phyloP scores from a whole-genome alignment of 2,888 invertebrate genomes.

The Watsonalla cultraria region DNA sequence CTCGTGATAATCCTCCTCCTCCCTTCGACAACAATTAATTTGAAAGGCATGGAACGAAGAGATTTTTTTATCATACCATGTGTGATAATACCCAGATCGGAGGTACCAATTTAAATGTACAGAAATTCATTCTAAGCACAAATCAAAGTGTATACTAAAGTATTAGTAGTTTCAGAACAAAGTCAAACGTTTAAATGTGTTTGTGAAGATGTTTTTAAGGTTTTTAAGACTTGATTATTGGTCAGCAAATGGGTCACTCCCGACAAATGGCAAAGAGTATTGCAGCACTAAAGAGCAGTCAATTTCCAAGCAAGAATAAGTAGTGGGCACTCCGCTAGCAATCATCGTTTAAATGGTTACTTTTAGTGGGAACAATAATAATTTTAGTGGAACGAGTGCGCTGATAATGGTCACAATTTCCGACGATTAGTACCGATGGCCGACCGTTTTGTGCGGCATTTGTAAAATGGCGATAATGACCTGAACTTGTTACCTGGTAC shows the following conservation, averaged over 20 bases:
- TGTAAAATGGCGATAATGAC: constrained; percentile 63
- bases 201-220: too few species aligned
- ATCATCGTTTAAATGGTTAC: constrained; percentile 67
- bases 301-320: constrained; percentile 20
- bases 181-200: too few species aligned
- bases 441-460: constrained; percentile 59
- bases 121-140: too few species aligned
- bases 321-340: constrained; percentile 37
- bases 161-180: too few species aligned
- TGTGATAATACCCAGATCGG: too few species aligned
- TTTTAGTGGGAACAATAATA: constrained; percentile 76
- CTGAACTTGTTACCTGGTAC: background rate
- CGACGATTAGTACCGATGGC: constrained; percentile 67
- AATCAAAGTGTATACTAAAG: too few species aligned
- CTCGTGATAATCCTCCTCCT: too few species aligned
- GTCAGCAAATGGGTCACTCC: background rate
- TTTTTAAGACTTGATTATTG: background rate
- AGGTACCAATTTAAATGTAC: too few species aligned
- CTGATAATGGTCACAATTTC: constrained; percentile 76
- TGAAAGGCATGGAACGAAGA: too few species aligned
- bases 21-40: too few species aligned
- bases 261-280: background rate
- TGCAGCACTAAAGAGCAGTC: constrained; percentile 8
- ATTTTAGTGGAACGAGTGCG: constrained; percentile 73
- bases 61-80: too few species aligned